Evolutionary conservation across 2,888 invertebrate species (phyloP), one percentile per base, ranked within the genome.

Genomic region (Fabriciana adippe): DNA sequence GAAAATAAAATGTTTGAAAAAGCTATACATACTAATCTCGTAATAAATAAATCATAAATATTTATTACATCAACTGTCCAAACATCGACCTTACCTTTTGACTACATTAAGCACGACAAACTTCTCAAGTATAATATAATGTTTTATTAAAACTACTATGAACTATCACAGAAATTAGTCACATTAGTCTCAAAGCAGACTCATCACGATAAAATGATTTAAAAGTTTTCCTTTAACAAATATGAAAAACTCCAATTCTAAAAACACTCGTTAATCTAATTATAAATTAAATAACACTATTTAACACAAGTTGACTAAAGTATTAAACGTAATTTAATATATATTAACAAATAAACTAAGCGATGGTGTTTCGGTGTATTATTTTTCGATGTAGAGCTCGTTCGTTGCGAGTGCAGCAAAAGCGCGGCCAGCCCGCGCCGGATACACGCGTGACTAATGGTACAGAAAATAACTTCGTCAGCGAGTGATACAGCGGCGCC

Each of bases 401-500:
- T 74, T 69, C 56, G 64, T 69, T 54, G 41, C 71, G 76, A 73
- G 56, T 48, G 64, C 18, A 55, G 16, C 48, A 68, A 74, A 76
- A 73, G 77, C 77, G 73, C 85, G 80, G 81, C 79, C 86, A 83
- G 82, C 81, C 71, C 81, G 88, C 88, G 88, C 85, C 91, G 91
- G 90, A 90, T 91, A 89, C 89, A 84, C 85, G 90, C 81, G 90
- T 92, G 92, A 92, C 92, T 92, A 92, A 92, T 89, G 82, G 85
- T 81, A 87, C 92, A 92, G 91, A 92, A 92, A 92, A 92, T 92
- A 92, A 90, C 90, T 90, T 86, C 86, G 90, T 89, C 90, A 91
- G 89, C 84, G 81, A 78, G 85, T 90, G 90, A 91, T 89, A 90
- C 90, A 89, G 76, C 81, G 81, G 73, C 78, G 77, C 78, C 84